Evolutionary conservation across 2,888 invertebrate species (phyloP), one percentile per base, ranked within the genome.

Genomic region (Cabera pusaria): DNA sequence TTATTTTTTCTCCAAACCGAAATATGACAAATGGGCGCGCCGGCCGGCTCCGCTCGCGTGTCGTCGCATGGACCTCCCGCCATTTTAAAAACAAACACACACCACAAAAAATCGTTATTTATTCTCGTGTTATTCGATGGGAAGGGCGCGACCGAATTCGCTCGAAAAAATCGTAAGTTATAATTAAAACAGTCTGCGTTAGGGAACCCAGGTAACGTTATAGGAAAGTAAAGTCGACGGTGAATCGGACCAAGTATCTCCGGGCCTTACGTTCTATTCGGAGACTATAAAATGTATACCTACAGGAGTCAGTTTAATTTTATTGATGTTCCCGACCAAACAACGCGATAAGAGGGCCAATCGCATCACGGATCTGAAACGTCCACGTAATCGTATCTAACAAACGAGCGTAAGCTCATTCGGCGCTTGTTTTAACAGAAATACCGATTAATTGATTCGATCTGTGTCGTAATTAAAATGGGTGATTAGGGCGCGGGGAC

Each of bases 361-460:
- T 79, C 78, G 53, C 62, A 61, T 62, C 68, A 62, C 62, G 31
- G 61, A 73, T 74, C 72, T 72, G 61, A 52, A 58, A 52, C 52
- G 56, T 69, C 63, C 63, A 70, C 59, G 62, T 67, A 72, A 65
- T 76, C 70, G 68, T 70, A 72, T 74, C 64, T 66, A 56, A 67
- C 61, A 63, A 68, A 69, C 69, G 64, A 65, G 70, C 66, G 64
- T 67, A 72, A 72, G 76, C 77, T 68, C 67, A 72, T 68, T 71
- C 72, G 73, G 73, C 74, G 84, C 84, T 84, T 78, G 80, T 83
- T 83, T 81, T 82, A 85, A 86, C 84, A 78, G 80, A 85, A 86
- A 86, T 83, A 79, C 85, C 87, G 84, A 88, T 86, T 86, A 87
- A 87, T 88, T 87, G 88, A 87, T 87, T 87, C 82, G 86, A 88